Evolutionary conservation across 2,113 vertebrate species (phyloP).

Genomic region (Indicator indicator): DNA sequence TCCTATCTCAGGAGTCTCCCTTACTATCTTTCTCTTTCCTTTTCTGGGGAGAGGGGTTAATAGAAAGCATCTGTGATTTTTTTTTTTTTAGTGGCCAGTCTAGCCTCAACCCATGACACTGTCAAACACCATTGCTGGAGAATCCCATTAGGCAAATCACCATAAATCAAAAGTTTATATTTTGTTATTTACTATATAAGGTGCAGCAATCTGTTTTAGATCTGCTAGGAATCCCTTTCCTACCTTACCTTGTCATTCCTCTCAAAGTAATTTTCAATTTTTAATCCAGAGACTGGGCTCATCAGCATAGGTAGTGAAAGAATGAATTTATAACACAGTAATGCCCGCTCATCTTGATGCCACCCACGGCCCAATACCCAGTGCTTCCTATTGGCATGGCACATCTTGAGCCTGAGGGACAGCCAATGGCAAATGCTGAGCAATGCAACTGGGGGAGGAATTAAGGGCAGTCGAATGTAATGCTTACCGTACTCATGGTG

Average conservation of each 20-base stretch:
- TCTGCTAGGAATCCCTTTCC: background rate
- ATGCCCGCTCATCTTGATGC: background rate
- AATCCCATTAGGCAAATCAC: background rate
- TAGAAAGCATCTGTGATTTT: too few species aligned
- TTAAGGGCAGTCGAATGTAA: background rate
- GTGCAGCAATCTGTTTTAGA: background rate
- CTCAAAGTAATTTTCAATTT: background rate
- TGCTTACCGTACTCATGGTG: background rate
- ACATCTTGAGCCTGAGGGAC: accelerated
- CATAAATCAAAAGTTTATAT: background rate
- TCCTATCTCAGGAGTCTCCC: too few species aligned
- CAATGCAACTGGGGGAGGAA: accelerated
- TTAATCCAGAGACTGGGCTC: background rate
- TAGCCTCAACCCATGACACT: background rate
- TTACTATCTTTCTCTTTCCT: too few species aligned
- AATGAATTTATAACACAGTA: background rate
- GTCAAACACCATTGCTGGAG: background rate
- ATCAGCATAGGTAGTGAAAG: background rate
- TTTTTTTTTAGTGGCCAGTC: too few species aligned
- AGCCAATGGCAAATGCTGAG: background rate
- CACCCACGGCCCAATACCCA: accelerated
- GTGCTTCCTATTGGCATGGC: background rate
- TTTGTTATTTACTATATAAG: background rate
- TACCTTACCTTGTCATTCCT: background rate
- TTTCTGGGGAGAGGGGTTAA: too few species aligned